phyloP scores from a whole-genome alignment of 2,797 vertebrate genomes.

The Paguma larvata region DNA sequence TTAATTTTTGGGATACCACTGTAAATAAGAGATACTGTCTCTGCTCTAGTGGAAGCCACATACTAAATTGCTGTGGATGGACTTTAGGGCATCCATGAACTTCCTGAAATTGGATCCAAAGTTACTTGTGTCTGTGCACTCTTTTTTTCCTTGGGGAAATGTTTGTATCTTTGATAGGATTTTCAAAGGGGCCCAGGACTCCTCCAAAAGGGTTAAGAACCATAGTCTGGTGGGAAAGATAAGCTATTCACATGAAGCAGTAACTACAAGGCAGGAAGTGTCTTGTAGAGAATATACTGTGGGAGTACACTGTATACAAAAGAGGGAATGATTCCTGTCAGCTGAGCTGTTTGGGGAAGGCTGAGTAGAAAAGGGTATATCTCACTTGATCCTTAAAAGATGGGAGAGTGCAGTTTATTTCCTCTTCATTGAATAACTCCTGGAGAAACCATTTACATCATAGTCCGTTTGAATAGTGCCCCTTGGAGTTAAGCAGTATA shows the following conservation, averaged over 20 bases:
- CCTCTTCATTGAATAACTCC: background rate
- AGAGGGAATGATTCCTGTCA: background rate
- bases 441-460: background rate
- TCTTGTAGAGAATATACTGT: background rate
- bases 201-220: slow-evolving; percentile 7
- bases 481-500: background rate
- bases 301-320: background rate
- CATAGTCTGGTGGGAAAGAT: background rate
- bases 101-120: slow-evolving; percentile 20
- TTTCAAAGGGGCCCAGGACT: background rate
- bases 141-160: background rate
- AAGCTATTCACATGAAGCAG: background rate
- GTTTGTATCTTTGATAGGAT: slow-evolving; percentile 47
- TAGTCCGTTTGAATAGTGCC: background rate
- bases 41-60: background rate
- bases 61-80: background rate
- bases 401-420: background rate
- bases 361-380: background rate
- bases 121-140: background rate
- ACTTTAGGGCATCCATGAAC: background rate
- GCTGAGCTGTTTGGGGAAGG: background rate
- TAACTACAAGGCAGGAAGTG: background rate
- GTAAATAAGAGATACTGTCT: background rate
- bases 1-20: background rate
- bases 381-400: background rate